A percentile compares a stretch with the other conserved stretches of the same genome.
Conservation (phyloP, 2,888 invertebrate genomes). For the Apantesis nais region DNA sequence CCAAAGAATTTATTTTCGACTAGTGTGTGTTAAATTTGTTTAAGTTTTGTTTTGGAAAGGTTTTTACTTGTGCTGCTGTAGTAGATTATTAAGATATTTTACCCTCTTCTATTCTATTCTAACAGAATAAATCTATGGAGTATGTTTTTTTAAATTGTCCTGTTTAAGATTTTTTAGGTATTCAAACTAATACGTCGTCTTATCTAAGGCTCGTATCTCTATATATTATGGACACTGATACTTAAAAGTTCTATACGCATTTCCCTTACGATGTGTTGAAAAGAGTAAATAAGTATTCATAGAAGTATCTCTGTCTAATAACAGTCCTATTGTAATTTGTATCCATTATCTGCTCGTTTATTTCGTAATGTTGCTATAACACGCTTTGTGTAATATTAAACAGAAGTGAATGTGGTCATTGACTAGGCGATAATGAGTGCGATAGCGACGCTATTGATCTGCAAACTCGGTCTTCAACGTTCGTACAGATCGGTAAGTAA, state of each 20-base stretch:
- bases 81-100: conserved; percentile 16
- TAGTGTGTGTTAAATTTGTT: not conserved
- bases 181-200: not conserved
- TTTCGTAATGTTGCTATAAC: conserved; percentile 25
- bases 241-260: not conserved
- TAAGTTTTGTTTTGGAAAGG: conserved; percentile 12
- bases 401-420: conserved; percentile 24
- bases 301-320: not conserved
- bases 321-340: not conserved
- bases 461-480: conserved; percentile 28
- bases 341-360: not conserved
- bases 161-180: not conserved
- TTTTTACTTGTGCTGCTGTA: conserved; percentile 8
- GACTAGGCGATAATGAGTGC: conserved; percentile 38
- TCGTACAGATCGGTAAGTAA: conserved; percentile 54
- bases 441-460: conserved; percentile 51
- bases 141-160: no score
- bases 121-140: no score
- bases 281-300: not conserved
- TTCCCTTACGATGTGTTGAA: not conserved
- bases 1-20: conserved; percentile 20
- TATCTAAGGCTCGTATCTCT: not conserved
- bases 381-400: conserved; percentile 27
- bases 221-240: not conserved
- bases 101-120: no score